Evolutionary conservation across 1,140 invertebrate genomes (phyloP).

Genomic region (Ostrea denselamellosa): DNA sequence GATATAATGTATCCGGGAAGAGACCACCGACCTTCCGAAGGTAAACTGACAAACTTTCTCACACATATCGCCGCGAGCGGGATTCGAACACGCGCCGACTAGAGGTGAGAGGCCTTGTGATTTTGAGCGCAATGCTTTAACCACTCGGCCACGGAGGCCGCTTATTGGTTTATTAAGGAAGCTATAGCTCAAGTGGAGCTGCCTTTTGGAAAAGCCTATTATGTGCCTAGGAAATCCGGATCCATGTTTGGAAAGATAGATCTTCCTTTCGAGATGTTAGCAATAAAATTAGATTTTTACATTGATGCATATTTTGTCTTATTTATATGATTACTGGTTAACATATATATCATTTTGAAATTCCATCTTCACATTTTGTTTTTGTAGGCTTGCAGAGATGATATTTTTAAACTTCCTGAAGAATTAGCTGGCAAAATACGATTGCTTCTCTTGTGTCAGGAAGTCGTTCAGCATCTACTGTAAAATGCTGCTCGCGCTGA

Average conservation of each 20-base stretch:
- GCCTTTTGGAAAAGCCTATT: constrained; percentile 18
- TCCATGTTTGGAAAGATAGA: background rate
- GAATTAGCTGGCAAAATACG: background rate
- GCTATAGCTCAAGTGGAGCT: background rate
- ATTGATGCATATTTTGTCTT: background rate
- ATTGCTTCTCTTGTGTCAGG: background rate
- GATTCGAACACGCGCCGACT: no score
- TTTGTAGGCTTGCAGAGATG: constrained; percentile 30
- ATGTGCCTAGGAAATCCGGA: background rate
- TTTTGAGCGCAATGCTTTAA: no score
- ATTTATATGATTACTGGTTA: no score
- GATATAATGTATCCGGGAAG: no score
- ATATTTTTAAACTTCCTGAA: constrained; percentile 10
- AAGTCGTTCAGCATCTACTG: background rate
- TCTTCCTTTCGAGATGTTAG: constrained; percentile 31
- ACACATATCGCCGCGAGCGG: no score
- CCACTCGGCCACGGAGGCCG: no score
- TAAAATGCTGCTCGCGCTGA: background rate
- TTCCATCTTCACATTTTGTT: constrained; percentile 29
- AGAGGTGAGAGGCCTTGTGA: no score
- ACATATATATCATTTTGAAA: background rate
- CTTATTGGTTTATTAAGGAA: constrained; percentile 21
- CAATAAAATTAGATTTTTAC: background rate
- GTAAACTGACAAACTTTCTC: no score
- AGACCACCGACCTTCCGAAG: no score